Base-by-base conservation (phyloP, 2,113 vertebrate species). In the Chamaetylas fuelleborni region DNA sequence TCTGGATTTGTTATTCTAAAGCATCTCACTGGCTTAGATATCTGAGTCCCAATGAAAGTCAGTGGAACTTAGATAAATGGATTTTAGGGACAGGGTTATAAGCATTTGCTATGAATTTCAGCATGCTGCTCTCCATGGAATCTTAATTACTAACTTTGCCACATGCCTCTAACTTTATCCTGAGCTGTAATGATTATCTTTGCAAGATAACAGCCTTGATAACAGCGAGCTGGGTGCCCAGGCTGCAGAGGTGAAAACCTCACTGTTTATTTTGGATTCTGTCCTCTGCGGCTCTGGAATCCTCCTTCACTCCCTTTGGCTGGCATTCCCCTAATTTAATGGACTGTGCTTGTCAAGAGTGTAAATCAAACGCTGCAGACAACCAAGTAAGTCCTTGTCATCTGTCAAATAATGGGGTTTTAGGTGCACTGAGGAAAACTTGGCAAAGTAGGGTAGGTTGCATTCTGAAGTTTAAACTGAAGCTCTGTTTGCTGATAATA, bases 341-440 rank as follows among this genome's bases (percentile, higher is more conserved):
- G 78, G 91, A 91, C 92, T 90, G 66, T 81, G 69, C 89, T 84
- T 91, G 88, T 97, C 94, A 56, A 9, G 91, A 40, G 60, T 60
- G 56, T 86, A 78, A 88, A 90, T 96, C 88, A 95, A 81, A 64
- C 61, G 12, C 85, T 86, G 85, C 67, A 81, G 91, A 95, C 51
- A 81, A 71, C 81, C 91, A 81, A 34, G 72, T 70, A 51, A 96
- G 80, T 81, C 90, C 80, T 96, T 88, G 90, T 95, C 90, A 88
- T 92, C 71, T 96, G 88, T 56, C 91, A 85, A 29, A 71, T 86
- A 51, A 93, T 19, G 57, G 60, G 79, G 67, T 57, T 77, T 93
- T 73, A 51, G 23, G 40, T 84, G 72, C 85, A 15, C 38, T 48
- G 82, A 83, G 88, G 64, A 64, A 60, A 92, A 95, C 56, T 50